These are phyloP conservation scores for Vollenhovia emeryi DNA, from an alignment of 1,140 invertebrate species.

Conservation along the genomic window DNA sequence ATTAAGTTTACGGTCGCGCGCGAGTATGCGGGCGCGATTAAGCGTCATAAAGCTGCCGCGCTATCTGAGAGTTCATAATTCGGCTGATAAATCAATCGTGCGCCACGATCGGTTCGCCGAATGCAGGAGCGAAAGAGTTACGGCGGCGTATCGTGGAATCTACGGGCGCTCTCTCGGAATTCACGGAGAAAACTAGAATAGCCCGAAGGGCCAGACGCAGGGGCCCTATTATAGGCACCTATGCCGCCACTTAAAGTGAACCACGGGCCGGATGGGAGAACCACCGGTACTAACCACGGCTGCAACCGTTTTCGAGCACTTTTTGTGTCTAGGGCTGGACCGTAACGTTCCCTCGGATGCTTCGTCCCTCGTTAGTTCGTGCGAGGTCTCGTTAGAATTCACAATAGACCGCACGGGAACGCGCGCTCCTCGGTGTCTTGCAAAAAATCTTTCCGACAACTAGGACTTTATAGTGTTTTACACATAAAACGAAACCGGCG, in stretches of 20 bases:
- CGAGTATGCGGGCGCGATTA: constrained; percentile 4
- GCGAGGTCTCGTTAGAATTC: constrained; percentile 61
- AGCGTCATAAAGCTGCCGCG: constrained; percentile 1
- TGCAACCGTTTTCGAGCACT: constrained; percentile 69
- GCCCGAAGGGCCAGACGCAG: constrained; percentile 78
- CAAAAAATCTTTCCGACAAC: constrained; percentile 33
- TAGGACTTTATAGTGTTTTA: constrained; percentile 25
- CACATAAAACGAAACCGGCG: constrained; percentile 4
- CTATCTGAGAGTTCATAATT: constrained; percentile 23
- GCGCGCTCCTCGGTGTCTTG: not conserved
- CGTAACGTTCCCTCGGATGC: constrained; percentile 66
- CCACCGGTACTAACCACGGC: constrained; percentile 61
- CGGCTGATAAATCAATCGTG: constrained; percentile 47
- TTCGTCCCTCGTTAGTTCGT: constrained; percentile 68
- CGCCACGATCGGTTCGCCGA: constrained; percentile 40
- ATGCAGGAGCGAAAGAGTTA: constrained; percentile 55
- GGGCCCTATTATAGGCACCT: constrained; percentile 78
- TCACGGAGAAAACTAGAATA: constrained; percentile 75
- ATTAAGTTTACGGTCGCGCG: not conserved
- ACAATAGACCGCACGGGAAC: constrained; percentile 35
- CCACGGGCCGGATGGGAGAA: constrained; percentile 71
- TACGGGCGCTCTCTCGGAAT: constrained; percentile 42
- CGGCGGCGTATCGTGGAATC: constrained; percentile 48
- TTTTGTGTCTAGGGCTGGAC: constrained; percentile 72
- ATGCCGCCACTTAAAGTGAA: constrained; percentile 78